Base-by-base conservation (phyloP, 2,888 invertebrate genomes). In the Brachyptera risi region DNA sequence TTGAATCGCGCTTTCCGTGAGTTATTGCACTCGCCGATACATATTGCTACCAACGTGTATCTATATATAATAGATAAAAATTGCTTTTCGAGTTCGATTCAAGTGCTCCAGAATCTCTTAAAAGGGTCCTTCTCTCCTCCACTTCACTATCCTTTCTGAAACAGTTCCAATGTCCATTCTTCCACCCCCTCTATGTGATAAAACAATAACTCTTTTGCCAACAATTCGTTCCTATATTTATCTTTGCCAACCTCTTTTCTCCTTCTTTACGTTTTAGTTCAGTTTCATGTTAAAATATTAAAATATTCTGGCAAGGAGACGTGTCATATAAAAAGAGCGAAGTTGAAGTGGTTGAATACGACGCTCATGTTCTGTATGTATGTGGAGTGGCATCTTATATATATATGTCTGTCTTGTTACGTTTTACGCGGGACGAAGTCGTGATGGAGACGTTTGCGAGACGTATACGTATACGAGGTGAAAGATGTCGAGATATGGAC, bases 51-150 rank as follows among this genome's bases (percentile, higher is more conserved):
- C 7, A 42, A 21, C 42, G n/a, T n/a, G n/a, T n/a, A n/a, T n/a
- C n/a, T n/a, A n/a, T n/a, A n/a, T 42, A 42, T 42, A 42, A 42
- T 42, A 42, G 42, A 42, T 17, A 42, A 17, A 42, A 42, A 42
- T 42, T 21, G 42, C 42, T 42, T 42, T 42, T 21, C 15, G 42
- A 42, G 42, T 21, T 21, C 17, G 42, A 19, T 11, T 9, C 42
- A 42, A 42, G 42, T 42, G 21, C 42, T 9, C 15, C 11, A 42
- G 42, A 42, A 42, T 42, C 42, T 42, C 42, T 42, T 42, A 42
- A 42, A 42, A 42, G 42, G 42, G 3, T n/a, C 21, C 42, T 42
- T 17, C n/a, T 21, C 42, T 17, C 42, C 17, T 4, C 42, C 42
- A 2, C 15, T 21, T 19, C 15, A 5, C 42, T 21, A 42, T 9